These are phyloP conservation scores for Odontocerum albicorne DNA, from an alignment of 2,888 invertebrate genomes.

Conservation along the genomic window DNA sequence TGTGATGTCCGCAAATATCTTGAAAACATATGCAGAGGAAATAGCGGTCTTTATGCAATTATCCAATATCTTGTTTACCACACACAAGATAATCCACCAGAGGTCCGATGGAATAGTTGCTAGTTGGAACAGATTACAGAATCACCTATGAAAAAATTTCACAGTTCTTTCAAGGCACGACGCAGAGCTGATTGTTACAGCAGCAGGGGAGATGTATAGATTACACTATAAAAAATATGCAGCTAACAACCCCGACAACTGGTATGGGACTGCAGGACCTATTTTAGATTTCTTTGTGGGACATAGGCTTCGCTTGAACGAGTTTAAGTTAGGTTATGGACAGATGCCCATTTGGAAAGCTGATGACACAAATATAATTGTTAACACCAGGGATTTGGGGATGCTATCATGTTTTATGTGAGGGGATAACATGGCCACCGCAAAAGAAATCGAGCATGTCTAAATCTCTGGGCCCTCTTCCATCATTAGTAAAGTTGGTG, in stretches of 20 bases:
- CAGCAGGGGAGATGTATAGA: rapidly evolving
- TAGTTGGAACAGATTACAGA: background rate
- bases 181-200: background rate
- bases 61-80: background rate
- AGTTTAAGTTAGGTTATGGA: background rate
- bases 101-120: background rate
- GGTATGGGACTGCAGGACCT: slow-evolving; percentile 14
- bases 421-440: slow-evolving; percentile 12
- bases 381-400: slow-evolving; percentile 1
- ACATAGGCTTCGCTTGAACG: background rate
- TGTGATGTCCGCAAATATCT: background rate
- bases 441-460: slow-evolving; percentile 13
- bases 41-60: background rate
- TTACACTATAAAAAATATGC: background rate
- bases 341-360: slow-evolving; percentile 2
- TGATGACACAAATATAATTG: background rate
- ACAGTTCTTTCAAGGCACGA: background rate
- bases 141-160: background rate
- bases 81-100: background rate
- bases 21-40: background rate
- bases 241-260: background rate
- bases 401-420: background rate
- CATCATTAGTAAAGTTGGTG: background rate
- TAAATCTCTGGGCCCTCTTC: background rate
- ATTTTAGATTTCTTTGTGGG: background rate